Evolutionary conservation across 2,113 vertebrate species (phyloP).

Genomic region (Chrysochloris asiatica): DNA sequence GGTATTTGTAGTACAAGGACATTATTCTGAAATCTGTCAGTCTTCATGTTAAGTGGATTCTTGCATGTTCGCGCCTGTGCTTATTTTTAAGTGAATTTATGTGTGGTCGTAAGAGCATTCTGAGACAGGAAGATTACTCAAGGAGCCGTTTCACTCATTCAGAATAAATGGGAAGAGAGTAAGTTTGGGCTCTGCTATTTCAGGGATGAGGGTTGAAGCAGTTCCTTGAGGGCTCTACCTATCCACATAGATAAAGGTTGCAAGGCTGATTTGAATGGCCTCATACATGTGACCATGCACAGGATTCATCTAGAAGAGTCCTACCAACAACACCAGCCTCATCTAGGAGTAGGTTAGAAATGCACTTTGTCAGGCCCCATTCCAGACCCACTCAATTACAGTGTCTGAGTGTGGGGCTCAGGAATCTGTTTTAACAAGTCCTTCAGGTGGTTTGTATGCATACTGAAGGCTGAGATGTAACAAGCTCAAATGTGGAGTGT

Average conservation of each 20-base stretch:
- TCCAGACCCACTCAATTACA: background rate
- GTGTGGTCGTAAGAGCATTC: slow-evolving; percentile 43
- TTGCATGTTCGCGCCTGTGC: slow-evolving; percentile 44
- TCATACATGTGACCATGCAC: background rate
- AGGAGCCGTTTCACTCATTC: background rate
- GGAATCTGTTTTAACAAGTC: background rate
- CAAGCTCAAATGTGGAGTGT: background rate
- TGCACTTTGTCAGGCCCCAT: background rate
- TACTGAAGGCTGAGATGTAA: background rate
- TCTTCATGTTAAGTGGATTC: slow-evolving; percentile 60
- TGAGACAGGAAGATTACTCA: slow-evolving; percentile 31
- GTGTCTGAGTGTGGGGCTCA: background rate
- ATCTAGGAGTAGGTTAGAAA: background rate
- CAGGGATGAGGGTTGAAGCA: background rate
- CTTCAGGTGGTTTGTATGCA: background rate
- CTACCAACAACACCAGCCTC: background rate
- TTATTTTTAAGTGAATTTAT: slow-evolving; percentile 71
- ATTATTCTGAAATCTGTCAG: slow-evolving; percentile 52
- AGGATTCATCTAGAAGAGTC: background rate
- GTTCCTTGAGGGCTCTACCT: background rate
- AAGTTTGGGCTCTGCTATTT: background rate
- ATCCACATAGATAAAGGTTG: background rate
- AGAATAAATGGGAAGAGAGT: background rate
- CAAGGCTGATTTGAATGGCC: background rate
- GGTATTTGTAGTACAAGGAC: background rate